phyloP scores from a whole-genome alignment of 2,797 vertebrate genomes.

The Oreochromis grahami region DNA sequence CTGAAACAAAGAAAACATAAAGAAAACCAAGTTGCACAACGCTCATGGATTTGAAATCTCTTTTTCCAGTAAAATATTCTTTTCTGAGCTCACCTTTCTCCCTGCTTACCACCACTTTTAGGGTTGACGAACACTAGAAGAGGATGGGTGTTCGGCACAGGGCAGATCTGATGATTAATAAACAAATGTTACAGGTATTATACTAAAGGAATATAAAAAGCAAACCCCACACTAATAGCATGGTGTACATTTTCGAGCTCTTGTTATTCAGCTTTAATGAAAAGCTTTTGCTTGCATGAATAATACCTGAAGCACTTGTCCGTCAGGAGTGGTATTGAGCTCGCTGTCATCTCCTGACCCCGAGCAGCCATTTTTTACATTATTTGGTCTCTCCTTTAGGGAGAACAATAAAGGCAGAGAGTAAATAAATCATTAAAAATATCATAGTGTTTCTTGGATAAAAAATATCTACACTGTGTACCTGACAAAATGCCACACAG shows the following conservation, averaged over 20 bases:
- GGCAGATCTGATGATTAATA: constrained; percentile 75
- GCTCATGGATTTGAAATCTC: neutral
- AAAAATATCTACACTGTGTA: neutral
- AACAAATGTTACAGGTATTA: neutral
- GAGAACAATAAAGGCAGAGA: neutral
- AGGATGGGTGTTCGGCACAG: constrained; percentile 84
- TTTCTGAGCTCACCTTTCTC: constrained; percentile 80
- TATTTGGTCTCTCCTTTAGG: constrained; percentile 81
- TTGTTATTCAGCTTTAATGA: neutral
- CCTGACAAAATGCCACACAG: neutral
- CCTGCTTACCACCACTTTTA: constrained; percentile 94
- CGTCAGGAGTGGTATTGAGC: constrained; percentile 81
- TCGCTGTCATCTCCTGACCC: constrained; percentile 70
- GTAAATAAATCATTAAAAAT: neutral
- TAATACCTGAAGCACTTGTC: constrained; percentile 86
- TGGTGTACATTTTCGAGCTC: neutral
- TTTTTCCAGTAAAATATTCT: neutral
- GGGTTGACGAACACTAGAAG: constrained; percentile 94
- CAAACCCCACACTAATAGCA: neutral
- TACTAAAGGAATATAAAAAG: neutral
- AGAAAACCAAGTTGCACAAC: neutral
- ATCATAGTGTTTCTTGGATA: neutral
- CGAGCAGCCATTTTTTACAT: constrained; percentile 71
- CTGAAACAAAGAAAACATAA: constrained; percentile 69
- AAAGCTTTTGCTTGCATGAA: neutral